Base-by-base conservation (phyloP, 2,888 invertebrate species). In the Coleophora flavipennella region DNA sequence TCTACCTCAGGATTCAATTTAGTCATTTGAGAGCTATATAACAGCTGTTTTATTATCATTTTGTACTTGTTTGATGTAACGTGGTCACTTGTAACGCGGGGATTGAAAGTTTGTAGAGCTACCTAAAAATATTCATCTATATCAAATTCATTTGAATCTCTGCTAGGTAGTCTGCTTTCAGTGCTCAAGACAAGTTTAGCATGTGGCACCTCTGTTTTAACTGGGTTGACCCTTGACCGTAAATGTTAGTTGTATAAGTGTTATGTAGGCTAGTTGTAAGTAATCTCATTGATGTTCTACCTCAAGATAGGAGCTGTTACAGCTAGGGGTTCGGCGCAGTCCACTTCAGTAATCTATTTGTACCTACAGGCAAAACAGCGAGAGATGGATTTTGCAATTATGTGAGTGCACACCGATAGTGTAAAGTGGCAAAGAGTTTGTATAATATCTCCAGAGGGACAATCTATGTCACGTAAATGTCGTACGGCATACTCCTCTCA, bases 1-100 rank as follows among this genome's bases (percentile, higher is more conserved):
- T 62, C 85, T 85, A 85, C 85, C 85, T 85, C 85, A 83, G 80
- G 80, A 79, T 85, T 85, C 85, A 83, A 72, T 53, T 59, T 60
- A 67, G 67, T 67, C 56, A 64, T 55, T 62, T 56, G 55, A 58
- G 59, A 53, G 48, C 45, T 41, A 35, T 58, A 59, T 43, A 61
- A 57, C 58, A 55, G 62, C 53, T 58, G 56, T 62, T 10, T 29
- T 29, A 29, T 29, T 45, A 46, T 53, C 20, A 20, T 42, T 55
- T 53, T 50, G 49, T 53, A 48, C 51, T 52, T 46, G 43, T 51
- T 50, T 48, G n/a, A n/a, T n/a, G n/a, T 44, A 45, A 41, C 41
- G 49, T 35, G 44, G 46, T 47, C 45, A 42, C 35, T 46, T 38
- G 8, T 28, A 43, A 43, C 43, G 45, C 49, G 49, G 40, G 41